Evolutionary conservation across 1,140 invertebrate genomes (phyloP), one percentile per base, ranked within the genome.

Genomic region (Ceratina australensis): DNA sequence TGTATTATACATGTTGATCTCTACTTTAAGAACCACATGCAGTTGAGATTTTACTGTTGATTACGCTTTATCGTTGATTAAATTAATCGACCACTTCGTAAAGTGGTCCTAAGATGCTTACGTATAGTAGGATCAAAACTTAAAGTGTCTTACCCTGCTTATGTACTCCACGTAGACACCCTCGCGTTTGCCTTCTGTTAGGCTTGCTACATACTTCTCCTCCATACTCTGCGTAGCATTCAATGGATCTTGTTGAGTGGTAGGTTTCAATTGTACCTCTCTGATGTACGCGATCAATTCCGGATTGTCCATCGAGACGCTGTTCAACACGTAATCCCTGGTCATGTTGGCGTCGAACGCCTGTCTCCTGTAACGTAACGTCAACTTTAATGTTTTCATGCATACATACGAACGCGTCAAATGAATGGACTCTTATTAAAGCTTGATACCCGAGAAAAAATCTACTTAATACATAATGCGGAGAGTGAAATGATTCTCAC

Each of bases 241-340:
- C 4, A 88, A 77, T 49, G 87, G 85, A 8, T 91, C 91, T 26
- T 89, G 89, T 65, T 88, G 88, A n/a, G 89, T 87, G 42, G 93
- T 92, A n/a, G 88, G 82, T 78, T 91, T 90, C 84, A 95, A 90
- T 77, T 94, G 93, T 22, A 94, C 93, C 82, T 96, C 94, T 54
- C 94, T 92, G 75, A 97, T 95, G 88, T 96, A 96, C 67, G 93
- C 93, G 49, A 96, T 94, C 69, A 97, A 92, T 82, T 94, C 92
- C 5, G 94, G 94, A 86, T 96, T 94, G 87, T 96, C 95, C 92
- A 96, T 95, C 2, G 94, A 92, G 18, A 96, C 95, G 79, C 93
- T 93, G 20, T 94, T 91, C 78, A 96, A 91, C 84, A 96, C 95
- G 87, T 95, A 95, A 86, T 96, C 96, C 83, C 94, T 94, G 60